These are phyloP conservation scores for Ceratosolen solmsi DNA, from an alignment of 1,140 invertebrate species.

Conservation along the genomic window DNA sequence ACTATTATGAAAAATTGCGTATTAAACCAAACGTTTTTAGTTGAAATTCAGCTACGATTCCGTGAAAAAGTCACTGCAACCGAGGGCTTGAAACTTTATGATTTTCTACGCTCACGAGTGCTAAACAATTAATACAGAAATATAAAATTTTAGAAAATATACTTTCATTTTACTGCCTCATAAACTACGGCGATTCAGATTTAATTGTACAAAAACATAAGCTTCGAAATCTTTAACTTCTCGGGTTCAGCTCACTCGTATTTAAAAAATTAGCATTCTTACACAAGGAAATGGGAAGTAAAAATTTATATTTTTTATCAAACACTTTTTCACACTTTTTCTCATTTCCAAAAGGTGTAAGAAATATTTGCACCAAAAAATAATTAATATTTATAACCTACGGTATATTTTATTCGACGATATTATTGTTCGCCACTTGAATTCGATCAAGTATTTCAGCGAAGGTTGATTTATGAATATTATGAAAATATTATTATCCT, in stretches of 20 bases:
- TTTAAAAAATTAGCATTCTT: slow-evolving; percentile 11
- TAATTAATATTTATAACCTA: too few relatives aligned
- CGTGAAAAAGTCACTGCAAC: slow-evolving; percentile 18
- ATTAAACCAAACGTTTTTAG: slow-evolving; percentile 27
- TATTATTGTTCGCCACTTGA: too few relatives aligned
- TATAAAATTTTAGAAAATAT: slow-evolving; percentile 34
- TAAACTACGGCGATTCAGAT: slow-evolving; percentile 12
- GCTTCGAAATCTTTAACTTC: background rate
- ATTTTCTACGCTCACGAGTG: too few relatives aligned
- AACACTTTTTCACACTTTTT: background rate
- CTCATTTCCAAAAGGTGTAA: background rate
- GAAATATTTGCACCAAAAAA: background rate
- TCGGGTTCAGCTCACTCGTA: background rate
- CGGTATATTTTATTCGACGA: too few relatives aligned
- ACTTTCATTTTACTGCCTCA: slow-evolving; percentile 14
- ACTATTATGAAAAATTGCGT: slow-evolving; percentile 26
- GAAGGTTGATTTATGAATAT: too few relatives aligned
- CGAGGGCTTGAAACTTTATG: background rate
- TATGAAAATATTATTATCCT: too few relatives aligned
- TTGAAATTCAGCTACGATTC: slow-evolving; percentile 22
- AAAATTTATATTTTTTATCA: too few relatives aligned
- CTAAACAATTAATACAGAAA: slow-evolving; percentile 36
- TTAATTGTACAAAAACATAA: slow-evolving; percentile 33
- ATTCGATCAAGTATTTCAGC: too few relatives aligned
- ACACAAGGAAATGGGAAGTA: background rate